These are phyloP conservation scores for Ammodytes dubius DNA, from an alignment of 2,113 vertebrate genomes.

Conservation along the genomic window DNA sequence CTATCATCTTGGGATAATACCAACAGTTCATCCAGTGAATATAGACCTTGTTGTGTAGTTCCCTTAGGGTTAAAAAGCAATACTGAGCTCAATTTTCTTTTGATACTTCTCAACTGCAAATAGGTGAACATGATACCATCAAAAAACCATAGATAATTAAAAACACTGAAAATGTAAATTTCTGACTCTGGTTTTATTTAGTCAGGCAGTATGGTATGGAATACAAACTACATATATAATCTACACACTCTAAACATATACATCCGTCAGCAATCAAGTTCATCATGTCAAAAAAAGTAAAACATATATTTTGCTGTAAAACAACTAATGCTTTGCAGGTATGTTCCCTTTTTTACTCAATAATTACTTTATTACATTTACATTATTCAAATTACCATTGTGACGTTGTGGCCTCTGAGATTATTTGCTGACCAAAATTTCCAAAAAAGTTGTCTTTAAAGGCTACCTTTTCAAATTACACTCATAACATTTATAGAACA, in stretches of 20 bases:
- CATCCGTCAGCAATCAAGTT: too few relatives aligned
- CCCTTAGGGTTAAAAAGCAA: slow-evolving; percentile 12
- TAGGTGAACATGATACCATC: neutral
- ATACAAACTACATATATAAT: neutral
- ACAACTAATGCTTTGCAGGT: neutral
- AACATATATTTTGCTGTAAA: neutral
- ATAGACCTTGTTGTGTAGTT: slow-evolving; percentile 27
- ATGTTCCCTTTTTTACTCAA: neutral
- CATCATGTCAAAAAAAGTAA: neutral
- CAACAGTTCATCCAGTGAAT: slow-evolving; percentile 32
- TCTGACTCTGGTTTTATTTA: neutral
- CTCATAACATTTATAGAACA: neutral
- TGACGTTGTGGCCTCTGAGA: neutral
- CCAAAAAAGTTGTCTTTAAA: neutral
- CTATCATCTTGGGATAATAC: slow-evolving; percentile 43
- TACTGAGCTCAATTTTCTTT: neutral
- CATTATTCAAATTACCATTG: too few relatives aligned
- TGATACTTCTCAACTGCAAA: slow-evolving; percentile 7
- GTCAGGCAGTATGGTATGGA: neutral
- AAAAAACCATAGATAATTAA: neutral
- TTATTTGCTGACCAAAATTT: slow-evolving; percentile 2
- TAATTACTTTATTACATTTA: neutral
- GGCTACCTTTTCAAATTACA: too few relatives aligned
- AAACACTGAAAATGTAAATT: neutral
- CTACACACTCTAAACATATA: neutral